Base-by-base conservation (phyloP, 2,113 vertebrate genomes). In the Pagrus major region DNA sequence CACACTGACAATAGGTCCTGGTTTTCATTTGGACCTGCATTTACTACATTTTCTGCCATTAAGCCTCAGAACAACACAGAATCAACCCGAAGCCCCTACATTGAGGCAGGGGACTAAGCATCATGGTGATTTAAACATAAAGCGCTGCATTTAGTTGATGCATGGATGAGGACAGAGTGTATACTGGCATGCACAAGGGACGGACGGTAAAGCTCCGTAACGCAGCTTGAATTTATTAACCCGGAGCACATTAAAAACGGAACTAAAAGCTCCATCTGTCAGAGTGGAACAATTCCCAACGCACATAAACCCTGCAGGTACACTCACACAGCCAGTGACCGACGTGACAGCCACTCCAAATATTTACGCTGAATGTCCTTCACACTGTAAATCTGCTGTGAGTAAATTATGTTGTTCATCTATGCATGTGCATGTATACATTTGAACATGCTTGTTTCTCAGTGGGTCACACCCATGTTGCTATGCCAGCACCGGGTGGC, bases 221-320 rank as follows among this genome's bases (percentile, higher is more conserved):
- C 56, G 58, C 90, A 92, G 88, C 86, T 84, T 92, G 87, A 70
- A 85, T 81, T 78, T 73, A 92, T 92, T 93, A 92, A 86, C 68
- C 51, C 9, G 41, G 49, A 81, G 73, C 69, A 89, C 60, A 77
- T 85, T 70, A 67, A 80, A 68, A 41, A 35, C 46, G 1, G 52
- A 88, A 58, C 76, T 73, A 41, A 84, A 85, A 51, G 79, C 63
- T 70, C 44, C 54, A 0, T 84, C 75, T 82, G 82, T 91, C 86
- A 80, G 74, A 78, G 56, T 25, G 42, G 29, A 83, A 68, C 78
- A 61, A 79, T 41, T 81, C 65, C 60, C 66, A 41, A 60, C 54
- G 66, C 54, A 69, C 78, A 80, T 55, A 55, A 86, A 84, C 56
- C 46, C 66, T 71, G 61, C 72, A 81, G 87, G 87, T 87, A 78